phyloP scores from a whole-genome alignment of 2,797 vertebrate species.

The Taenioides sp. region DNA sequence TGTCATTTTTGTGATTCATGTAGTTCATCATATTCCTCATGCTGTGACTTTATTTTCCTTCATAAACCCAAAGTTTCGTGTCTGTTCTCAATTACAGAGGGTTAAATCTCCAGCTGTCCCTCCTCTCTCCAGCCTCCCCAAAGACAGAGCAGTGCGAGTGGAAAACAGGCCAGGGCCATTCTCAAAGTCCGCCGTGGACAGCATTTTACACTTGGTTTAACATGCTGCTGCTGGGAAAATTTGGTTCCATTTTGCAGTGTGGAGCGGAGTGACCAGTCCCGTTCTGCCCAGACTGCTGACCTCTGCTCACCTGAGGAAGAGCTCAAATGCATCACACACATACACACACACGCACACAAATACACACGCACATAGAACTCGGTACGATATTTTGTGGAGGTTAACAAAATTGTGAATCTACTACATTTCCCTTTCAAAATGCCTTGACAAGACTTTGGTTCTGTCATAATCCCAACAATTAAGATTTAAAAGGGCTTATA shows the following conservation, averaged over 20 bases:
- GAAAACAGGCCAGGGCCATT: slow-evolving; percentile 61
- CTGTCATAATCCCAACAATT: too few species aligned
- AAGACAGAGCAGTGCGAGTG: slow-evolving; percentile 57
- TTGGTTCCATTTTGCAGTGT: slow-evolving; percentile 73
- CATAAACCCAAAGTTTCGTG: not conserved
- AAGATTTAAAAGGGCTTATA: too few species aligned
- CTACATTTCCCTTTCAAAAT: too few species aligned
- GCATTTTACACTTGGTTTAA: slow-evolving; percentile 80
- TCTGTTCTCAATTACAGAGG: slow-evolving; percentile 21
- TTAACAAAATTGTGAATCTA: too few species aligned
- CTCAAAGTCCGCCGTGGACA: slow-evolving; percentile 63
- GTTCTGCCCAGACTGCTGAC: slow-evolving; percentile 64
- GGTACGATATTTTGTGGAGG: too few species aligned
- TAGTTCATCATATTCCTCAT: not conserved
- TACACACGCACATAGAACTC: too few species aligned
- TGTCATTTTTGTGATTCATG: too few species aligned
- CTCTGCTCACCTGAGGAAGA: slow-evolving; percentile 55
- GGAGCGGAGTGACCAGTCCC: slow-evolving; percentile 63
- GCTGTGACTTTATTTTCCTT: not conserved
- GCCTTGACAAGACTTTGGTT: too few species aligned
- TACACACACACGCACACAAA: slow-evolving; percentile 12
- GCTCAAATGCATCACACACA: slow-evolving; percentile 24
- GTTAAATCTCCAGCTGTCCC: slow-evolving; percentile 67
- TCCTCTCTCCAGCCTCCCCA: slow-evolving; percentile 66
- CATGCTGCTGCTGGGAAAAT: slow-evolving; percentile 72